Evolutionary conservation across 2,888 invertebrate species (phyloP), one percentile per base, ranked within the genome.

Genomic region (Pseudeuparius sepicola): DNA sequence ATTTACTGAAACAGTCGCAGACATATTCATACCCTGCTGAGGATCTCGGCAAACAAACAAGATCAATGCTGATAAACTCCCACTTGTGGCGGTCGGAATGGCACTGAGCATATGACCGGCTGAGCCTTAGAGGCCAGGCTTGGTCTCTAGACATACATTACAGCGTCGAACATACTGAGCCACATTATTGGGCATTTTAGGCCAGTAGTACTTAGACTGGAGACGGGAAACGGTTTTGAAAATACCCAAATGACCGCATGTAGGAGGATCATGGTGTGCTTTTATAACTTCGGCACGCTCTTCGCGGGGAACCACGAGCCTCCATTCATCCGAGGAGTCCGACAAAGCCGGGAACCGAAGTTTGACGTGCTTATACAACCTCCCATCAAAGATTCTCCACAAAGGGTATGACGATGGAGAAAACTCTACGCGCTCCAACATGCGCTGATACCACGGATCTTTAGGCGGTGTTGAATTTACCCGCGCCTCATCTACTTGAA

Each of bases 1-100:
- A 51, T 33, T 49, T 50, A 30, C 41, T 44, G 26, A 44, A 46
- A 18, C 31, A 39, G 25, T 50, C 50, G 3, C 34, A 31, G 1
- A 47, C 40, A 24, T 34, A 47, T 6, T 7, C 12, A 24, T n/a
- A 14, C 2, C 38, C 31, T 13, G 10, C 7, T 2, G 27, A 18
- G 2, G 24, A 30, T 2, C 31, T 4, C 3, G 39, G 11, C 6
- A 39, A 24, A 9, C 39, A 31, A 6, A 39, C 31, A 9, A 39
- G 11, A 31, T 31, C 31, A 4, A 17, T 11, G 18, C 35, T 31
- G 4, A 39, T 13, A n/a, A 28, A 7, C 27, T 39, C 27, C 31
- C 31, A 39, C 28, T 33, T 3, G 23, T 18, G n/a, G 17, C 28
- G 2, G 13, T 10, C 9, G 14, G 29, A 13, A 13, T 7, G 12